Evolutionary conservation across 2,797 vertebrate species (phyloP), one percentile per base, ranked within the genome.

Genomic region (Poeciliopsis turneri): DNA sequence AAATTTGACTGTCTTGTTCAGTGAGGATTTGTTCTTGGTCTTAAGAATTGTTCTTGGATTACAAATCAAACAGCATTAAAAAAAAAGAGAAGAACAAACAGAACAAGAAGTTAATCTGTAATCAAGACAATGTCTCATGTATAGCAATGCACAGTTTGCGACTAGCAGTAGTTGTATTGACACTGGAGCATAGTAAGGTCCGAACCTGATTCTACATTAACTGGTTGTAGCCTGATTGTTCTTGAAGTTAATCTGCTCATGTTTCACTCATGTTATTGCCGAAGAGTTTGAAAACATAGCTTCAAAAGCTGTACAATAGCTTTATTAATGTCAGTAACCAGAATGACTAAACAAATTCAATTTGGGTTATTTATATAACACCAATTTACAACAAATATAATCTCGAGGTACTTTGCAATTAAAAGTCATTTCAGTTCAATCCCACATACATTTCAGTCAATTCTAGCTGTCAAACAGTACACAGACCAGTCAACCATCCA

Each of bases 41-140:
- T 80, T 12, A n/a, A 57, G 1, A 28, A 28, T 13, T 57, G 55
- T n/a, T 57, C n/a, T 57, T 57, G n/a, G 55, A 57, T 57, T 13
- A 57, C 18, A 57, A 82, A 72, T 72, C 46, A 80, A 80, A 78
- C 43, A 46, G 51, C 28, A 49, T 76, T 68, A 23, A 13, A 61
- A 57, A 74, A 74, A 18, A 20, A 6, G 28, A 49, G 41, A 2
- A 68, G 47, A 69, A 15, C 49, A 72, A 18, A 25, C 43, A 20
- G 30, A 2, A 53, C 25, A 68, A 41, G 5, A 51, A 30, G 46
- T 33, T 20, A 23, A 36, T 49, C 33, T 49, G 28, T 51, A 72
- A 30, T 33, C 2, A 49, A 39, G 47, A 18, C 18, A 2, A 28
- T 47, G 39, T n/a, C 25, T 72, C 11, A 51, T 41, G 20, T 64